These are phyloP conservation scores for Oscheius sp. DNA, from an alignment of 2,888 invertebrate species.

Conservation along the genomic window DNA sequence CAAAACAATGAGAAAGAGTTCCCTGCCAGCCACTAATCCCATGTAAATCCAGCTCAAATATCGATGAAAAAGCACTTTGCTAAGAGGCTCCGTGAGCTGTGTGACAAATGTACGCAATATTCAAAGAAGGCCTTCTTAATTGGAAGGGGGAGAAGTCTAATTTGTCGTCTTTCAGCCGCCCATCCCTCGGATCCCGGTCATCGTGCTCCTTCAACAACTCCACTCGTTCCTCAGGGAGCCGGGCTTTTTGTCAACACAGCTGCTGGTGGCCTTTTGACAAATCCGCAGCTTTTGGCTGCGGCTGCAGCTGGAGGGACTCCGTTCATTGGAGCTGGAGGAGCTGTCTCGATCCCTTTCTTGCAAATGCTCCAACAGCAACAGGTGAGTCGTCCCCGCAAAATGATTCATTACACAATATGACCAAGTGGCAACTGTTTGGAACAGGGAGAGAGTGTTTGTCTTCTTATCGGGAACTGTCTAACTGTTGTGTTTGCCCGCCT, in stretches of 20 bases:
- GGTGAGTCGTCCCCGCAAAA: constrained; percentile 2
- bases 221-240: constrained; percentile 11
- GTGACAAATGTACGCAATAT: too few relatives aligned
- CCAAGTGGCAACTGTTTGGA: constrained; percentile 30
- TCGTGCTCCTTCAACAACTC: constrained; percentile 26
- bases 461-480: constrained; percentile 13
- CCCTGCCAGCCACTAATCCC: too few relatives aligned
- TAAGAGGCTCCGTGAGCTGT: too few relatives aligned
- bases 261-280: background rate
- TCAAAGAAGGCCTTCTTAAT: too few relatives aligned
- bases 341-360: constrained; percentile 6
- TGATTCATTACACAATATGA: constrained; percentile 6
- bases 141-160: background rate
- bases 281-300: constrained; percentile 29
- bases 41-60: too few relatives aligned
- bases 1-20: too few relatives aligned
- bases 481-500: constrained; percentile 21
- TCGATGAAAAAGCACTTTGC: too few relatives aligned
- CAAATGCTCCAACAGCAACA: constrained; percentile 35
- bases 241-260: constrained; percentile 38
- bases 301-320: constrained; percentile 30
- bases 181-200: constrained; percentile 38
- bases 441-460: constrained; percentile 21
- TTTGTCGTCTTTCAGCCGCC: constrained; percentile 29
- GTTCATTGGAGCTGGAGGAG: constrained; percentile 29